Percentiles rank a stretch among this genome's conserved stretches.
These are phyloP conservation scores for Alosa sapidissima DNA, from an alignment of 2,797 vertebrate species.

Conservation along the genomic window DNA sequence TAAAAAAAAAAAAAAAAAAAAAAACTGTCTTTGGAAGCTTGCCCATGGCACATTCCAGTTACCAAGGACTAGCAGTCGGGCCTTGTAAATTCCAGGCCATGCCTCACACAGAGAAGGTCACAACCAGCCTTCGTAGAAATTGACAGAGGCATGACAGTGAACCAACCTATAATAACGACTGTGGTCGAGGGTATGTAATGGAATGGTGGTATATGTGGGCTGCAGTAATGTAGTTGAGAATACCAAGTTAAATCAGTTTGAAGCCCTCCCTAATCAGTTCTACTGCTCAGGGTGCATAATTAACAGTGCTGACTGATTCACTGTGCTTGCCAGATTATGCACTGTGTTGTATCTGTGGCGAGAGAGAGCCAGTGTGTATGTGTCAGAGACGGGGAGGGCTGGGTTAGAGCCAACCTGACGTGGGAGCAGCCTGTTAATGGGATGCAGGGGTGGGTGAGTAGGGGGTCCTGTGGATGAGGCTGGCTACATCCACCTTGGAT, in stretches of 20 bases:
- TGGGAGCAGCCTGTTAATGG: conserved; percentile 20
- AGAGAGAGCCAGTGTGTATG: neutral
- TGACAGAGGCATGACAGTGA: conserved; percentile 40
- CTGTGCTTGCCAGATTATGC: conserved; percentile 47
- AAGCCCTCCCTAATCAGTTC: conserved; percentile 54
- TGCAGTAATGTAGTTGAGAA: conserved; percentile 49
- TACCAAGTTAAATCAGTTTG: conserved; percentile 55
- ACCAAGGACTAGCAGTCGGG: conserved; percentile 50
- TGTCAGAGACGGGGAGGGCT: conserved; percentile 30
- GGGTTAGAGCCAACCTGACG: conserved; percentile 29
- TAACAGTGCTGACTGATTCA: conserved; percentile 48
- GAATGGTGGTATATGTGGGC: conserved; percentile 27
- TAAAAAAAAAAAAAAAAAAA: neutral
- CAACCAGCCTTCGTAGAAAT: conserved; percentile 51
- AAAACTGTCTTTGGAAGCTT: conserved; percentile 50
- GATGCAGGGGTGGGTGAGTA: conserved; percentile 20
- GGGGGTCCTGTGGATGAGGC: neutral
- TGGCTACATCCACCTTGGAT: neutral
- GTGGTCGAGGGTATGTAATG: conserved; percentile 40
- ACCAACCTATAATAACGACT: conserved; percentile 36
- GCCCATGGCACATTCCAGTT: conserved; percentile 61
- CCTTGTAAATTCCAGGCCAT: conserved; percentile 65
- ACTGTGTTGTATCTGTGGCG: conserved; percentile 15
- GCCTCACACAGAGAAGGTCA: conserved; percentile 66
- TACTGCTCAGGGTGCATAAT: conserved; percentile 49